Evolutionary conservation across 2,797 vertebrate species (phyloP), one percentile per base, ranked within the genome.

Genomic region (Eupleurogrammus muticus): DNA sequence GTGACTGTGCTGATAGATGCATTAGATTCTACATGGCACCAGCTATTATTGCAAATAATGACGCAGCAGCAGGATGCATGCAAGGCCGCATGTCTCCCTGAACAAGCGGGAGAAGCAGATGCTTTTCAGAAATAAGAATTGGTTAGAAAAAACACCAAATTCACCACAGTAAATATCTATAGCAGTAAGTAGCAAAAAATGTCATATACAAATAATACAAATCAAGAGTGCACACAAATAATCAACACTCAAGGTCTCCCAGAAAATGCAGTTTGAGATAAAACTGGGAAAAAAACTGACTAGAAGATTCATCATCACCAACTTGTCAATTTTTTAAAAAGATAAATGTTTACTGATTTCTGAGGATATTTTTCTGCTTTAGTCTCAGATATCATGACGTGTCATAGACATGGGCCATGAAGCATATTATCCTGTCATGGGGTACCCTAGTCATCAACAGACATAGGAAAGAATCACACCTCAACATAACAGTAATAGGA

Each of bases 41-140:
- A 50, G 19, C 20, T 28, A 44, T 55, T 46, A 55, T 36, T 40
- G 38, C 32, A 50, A 21, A 66, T 42, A 34, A 20, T 59, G 16
- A 34, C 36, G 57, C 38, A 58, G 58, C 12, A 44, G 32, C 11
- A 35, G 19, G 23, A 28, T 52, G 59, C 59, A 49, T 46, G 12
- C 20, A 51, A 3, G 11, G 59, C 21, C 5, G 32, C 16, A 21
- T 19, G 59, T 52, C 13, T 42, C 35, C 10, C 10, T 1, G 23
- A 16, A 34, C 38, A 38, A 23, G 24, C 24, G 28, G 46, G 8
- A n/a, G 35, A 32, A 20, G 21, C 23, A 21, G 9, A 46, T 5
- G 14, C 28, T n/a, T 53, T 47, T 60, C 23, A 60, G 9, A 71
- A 56, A 61, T 34, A 53, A 5, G 16, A 44, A 44, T 14, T 3